Evolutionary conservation across 2,888 invertebrate genomes (phyloP).

Genomic region (Tanaodytes sp.): DNA sequence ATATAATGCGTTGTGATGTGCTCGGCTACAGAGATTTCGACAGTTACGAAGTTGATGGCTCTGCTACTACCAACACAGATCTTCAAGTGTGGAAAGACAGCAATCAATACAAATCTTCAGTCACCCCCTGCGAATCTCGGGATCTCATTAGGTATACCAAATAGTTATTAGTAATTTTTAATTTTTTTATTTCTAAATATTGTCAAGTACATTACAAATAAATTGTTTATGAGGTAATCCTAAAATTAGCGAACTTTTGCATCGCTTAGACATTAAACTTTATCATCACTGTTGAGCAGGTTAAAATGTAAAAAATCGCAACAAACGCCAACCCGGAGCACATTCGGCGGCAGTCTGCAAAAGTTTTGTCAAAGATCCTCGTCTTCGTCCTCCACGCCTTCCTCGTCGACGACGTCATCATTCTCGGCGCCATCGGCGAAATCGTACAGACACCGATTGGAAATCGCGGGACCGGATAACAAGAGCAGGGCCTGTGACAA

Average conservation of each 20-base stretch:
- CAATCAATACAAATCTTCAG: constrained; percentile 75
- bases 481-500: constrained; percentile 65
- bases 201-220: too few relatives aligned
- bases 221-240: too few relatives aligned
- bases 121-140: constrained; percentile 63
- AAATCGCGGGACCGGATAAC: constrained; percentile 69
- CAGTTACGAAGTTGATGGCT: constrained; percentile 77
- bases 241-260: too few relatives aligned
- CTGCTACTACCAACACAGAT: constrained; percentile 81
- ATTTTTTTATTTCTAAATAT: too few relatives aligned
- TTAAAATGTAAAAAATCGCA: constrained; percentile 50
- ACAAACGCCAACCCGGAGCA: constrained; percentile 30
- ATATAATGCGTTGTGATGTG: constrained; percentile 96
- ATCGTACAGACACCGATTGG: constrained; percentile 58
- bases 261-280: too few relatives aligned
- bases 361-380: constrained; percentile 42
- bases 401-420: constrained; percentile 21
- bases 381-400: constrained; percentile 4
- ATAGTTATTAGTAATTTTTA: too few relatives aligned
- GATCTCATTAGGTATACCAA: constrained; percentile 60
- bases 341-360: constrained; percentile 39
- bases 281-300: too few relatives aligned
- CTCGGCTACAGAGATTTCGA: constrained; percentile 81
- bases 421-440: constrained; percentile 25
- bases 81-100: constrained; percentile 89